Evolutionary conservation across 2,797 vertebrate species (phyloP).

Genomic region (Fistularia tabacaria): DNA sequence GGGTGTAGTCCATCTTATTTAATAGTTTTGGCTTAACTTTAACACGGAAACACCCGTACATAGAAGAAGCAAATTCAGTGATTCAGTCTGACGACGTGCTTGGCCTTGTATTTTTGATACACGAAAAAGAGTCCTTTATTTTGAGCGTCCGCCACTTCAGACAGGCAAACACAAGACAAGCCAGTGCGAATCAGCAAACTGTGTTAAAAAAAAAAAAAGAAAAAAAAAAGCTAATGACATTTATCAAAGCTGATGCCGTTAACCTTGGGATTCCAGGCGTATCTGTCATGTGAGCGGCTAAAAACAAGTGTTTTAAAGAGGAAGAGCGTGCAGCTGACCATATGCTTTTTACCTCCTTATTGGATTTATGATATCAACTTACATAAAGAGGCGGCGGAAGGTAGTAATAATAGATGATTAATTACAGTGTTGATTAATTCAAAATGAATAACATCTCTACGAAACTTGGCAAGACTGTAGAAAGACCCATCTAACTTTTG

Average conservation of each 20-base stretch:
- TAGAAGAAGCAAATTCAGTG: no score
- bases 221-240: slow-evolving; percentile 53
- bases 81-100: no score
- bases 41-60: no score
- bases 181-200: slow-evolving; percentile 49
- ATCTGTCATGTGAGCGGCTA: slow-evolving; percentile 35
- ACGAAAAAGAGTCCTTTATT: slow-evolving; percentile 1
- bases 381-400: slow-evolving; percentile 33
- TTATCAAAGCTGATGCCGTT: slow-evolving; percentile 56
- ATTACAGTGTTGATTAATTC: slow-evolving; percentile 56
- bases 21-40: no score
- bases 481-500: slow-evolving; percentile 7
- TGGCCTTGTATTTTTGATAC: no score
- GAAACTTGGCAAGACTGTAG: slow-evolving; percentile 32
- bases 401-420: slow-evolving; percentile 53
- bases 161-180: slow-evolving; percentile 27
- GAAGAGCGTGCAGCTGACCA: slow-evolving; percentile 26
- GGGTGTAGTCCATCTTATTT: no score
- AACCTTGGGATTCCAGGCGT: slow-evolving; percentile 44
- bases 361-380: slow-evolving; percentile 45
- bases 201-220: neutral
- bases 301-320: slow-evolving; percentile 43
- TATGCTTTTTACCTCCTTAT: slow-evolving; percentile 61
- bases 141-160: slow-evolving; percentile 23
- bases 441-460: slow-evolving; percentile 53